phyloP scores from a whole-genome alignment of 2,888 invertebrate genomes.

The Drosophila acutilabella region DNA sequence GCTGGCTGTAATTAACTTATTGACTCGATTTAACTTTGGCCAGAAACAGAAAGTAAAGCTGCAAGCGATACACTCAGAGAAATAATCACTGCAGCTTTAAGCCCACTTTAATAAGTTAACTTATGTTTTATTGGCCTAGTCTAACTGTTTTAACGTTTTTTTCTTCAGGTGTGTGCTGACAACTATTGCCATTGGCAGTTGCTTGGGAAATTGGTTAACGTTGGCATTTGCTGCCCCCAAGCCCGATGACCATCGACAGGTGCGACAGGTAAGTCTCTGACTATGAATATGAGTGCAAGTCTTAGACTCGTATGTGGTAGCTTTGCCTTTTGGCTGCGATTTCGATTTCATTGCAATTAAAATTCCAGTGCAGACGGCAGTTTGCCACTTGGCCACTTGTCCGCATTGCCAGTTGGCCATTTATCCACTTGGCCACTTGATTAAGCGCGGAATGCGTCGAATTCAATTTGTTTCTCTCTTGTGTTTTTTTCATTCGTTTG shows the following conservation, averaged over 20 bases:
- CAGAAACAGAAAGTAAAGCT: slow-evolving; percentile 58
- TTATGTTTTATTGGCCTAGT: too few species aligned
- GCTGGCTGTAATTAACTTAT: slow-evolving; percentile 73
- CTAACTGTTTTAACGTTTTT: background rate
- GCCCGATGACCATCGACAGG: slow-evolving; percentile 51
- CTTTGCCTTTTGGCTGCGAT: slow-evolving; percentile 49
- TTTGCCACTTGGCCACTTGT: slow-evolving; percentile 31
- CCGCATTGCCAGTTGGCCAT: slow-evolving; percentile 23
- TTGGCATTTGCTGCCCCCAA: slow-evolving; percentile 53
- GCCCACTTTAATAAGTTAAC: too few species aligned
- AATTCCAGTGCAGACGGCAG: slow-evolving; percentile 64
- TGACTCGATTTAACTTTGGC: slow-evolving; percentile 72
- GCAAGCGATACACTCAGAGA: background rate
- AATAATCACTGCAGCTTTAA: background rate
- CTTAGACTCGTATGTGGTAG: slow-evolving; percentile 6
- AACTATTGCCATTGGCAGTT: slow-evolving; percentile 11
- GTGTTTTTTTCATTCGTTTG: slow-evolving; percentile 10
- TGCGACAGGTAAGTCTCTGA: slow-evolving; percentile 45
- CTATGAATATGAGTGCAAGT: background rate
- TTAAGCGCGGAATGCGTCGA: slow-evolving; percentile 70
- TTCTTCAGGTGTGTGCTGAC: background rate
- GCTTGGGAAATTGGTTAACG: slow-evolving; percentile 26
- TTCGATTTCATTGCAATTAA: slow-evolving; percentile 75
- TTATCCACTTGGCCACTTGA: slow-evolving; percentile 43
- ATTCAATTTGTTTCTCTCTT: slow-evolving; percentile 74